These are phyloP conservation scores for Tenthredo distinguenda DNA, from an alignment of 2,888 invertebrate species.

Conservation along the genomic window DNA sequence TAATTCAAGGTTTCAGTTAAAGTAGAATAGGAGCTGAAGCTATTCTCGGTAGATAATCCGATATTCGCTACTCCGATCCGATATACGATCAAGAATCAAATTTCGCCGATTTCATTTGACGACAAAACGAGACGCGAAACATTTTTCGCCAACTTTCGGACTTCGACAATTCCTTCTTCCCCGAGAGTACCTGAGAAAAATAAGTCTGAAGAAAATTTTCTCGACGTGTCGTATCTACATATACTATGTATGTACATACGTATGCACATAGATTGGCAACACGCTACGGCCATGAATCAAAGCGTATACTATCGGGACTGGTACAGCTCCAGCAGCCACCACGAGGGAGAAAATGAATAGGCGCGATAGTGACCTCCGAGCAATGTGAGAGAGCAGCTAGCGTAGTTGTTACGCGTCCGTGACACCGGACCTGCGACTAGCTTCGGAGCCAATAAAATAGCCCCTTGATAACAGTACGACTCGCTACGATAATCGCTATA, in stretches of 20 bases:
- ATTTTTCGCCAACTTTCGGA: no score
- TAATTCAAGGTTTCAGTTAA: no score
- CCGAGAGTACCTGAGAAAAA: no score
- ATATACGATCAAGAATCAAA: no score
- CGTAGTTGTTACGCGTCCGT: conserved; percentile 34
- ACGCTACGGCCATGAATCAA: conserved; percentile 28
- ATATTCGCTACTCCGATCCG: no score
- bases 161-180: no score
- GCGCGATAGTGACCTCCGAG: conserved; percentile 34
- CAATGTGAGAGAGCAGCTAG: neutral
- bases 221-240: neutral
- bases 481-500: conserved; percentile 26
- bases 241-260: no score
- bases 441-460: conserved; percentile 40
- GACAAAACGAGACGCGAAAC: no score
- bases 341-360: conserved; percentile 45
- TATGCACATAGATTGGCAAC: neutral
- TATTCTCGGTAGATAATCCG: no score
- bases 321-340: neutral
- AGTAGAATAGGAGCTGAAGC: no score
- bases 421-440: conserved; percentile 31
- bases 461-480: conserved; percentile 24
- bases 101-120: no score
- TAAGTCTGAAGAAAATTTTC: no score
- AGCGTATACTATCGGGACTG: conserved; percentile 13